Conservation (phyloP, 2,888 invertebrate genomes). For the Pseudococcus viburni region DNA sequence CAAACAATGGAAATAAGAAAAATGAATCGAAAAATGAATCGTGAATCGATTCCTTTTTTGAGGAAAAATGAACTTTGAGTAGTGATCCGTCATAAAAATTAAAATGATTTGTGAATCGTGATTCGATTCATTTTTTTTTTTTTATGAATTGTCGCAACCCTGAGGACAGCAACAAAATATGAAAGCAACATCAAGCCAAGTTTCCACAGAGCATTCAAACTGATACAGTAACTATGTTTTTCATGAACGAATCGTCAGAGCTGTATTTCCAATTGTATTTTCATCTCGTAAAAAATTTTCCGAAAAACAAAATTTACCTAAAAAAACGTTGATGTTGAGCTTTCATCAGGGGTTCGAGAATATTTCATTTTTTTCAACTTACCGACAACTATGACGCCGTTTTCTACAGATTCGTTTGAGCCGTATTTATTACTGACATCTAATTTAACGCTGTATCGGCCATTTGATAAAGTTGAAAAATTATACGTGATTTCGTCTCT, state of each 20-base stretch:
- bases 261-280: conserved; percentile 45
- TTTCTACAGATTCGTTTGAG: neutral
- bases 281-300: neutral
- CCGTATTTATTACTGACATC: conserved; percentile 47
- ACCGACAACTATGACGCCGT: conserved; percentile 28
- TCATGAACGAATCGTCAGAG: neutral
- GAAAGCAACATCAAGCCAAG: conserved; percentile 12
- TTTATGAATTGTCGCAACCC: too few species aligned
- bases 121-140: too few species aligned
- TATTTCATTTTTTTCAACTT: neutral
- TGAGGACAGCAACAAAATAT: conserved; percentile 7
- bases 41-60: too few species aligned
- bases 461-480: neutral
- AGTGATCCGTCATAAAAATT: too few species aligned
- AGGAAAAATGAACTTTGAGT: too few species aligned
- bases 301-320: neutral
- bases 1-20: too few species aligned
- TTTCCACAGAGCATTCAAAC: conserved; percentile 38
- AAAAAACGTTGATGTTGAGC: neutral
- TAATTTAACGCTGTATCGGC: conserved; percentile 44
- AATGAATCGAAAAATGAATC: too few species aligned
- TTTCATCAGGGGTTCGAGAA: neutral
- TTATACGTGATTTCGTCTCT: neutral
- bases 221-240: neutral
- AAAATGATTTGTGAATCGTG: too few species aligned